These are phyloP conservation scores for Micromys minutus DNA, from an alignment of 2,113 vertebrate species.

Conservation along the genomic window DNA sequence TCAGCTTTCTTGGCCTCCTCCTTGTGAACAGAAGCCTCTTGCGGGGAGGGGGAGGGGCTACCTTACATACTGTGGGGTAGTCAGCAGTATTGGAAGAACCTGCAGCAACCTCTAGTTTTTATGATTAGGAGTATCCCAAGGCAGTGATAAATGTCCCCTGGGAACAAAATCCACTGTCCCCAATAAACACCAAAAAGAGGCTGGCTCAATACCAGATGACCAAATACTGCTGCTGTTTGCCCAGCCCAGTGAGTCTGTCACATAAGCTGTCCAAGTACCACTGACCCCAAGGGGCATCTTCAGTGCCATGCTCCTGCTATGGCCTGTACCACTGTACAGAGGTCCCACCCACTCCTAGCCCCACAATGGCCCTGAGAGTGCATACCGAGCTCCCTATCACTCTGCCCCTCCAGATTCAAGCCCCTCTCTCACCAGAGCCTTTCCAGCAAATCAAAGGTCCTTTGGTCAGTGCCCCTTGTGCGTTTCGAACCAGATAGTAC, in stretches of 20 bases:
- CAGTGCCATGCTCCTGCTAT: rapidly evolving
- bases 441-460: slow-evolving; percentile 96
- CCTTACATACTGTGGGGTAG: rapidly evolving
- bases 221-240: not conserved
- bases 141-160: not conserved
- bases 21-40: rapidly evolving
- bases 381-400: rapidly evolving
- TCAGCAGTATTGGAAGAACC: no score
- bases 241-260: rapidly evolving
- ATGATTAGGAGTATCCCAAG: not conserved
- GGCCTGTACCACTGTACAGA: rapidly evolving
- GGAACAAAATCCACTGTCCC: not conserved
- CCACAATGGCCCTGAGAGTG: not conserved
- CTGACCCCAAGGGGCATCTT: rapidly evolving
- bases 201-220: not conserved
- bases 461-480: slow-evolving; percentile 92
- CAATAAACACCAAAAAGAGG: not conserved
- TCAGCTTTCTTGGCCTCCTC: not conserved
- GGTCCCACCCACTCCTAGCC: rapidly evolving
- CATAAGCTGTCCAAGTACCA: not conserved
- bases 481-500: slow-evolving; percentile 93
- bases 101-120: rapidly evolving
- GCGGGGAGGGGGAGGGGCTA: rapidly evolving
- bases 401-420: slow-evolving; percentile 40
- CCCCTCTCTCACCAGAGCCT: slow-evolving; percentile 89